Evolutionary conservation across 2,797 vertebrate genomes (phyloP).

Genomic region (Notolepis coatsorum): DNA sequence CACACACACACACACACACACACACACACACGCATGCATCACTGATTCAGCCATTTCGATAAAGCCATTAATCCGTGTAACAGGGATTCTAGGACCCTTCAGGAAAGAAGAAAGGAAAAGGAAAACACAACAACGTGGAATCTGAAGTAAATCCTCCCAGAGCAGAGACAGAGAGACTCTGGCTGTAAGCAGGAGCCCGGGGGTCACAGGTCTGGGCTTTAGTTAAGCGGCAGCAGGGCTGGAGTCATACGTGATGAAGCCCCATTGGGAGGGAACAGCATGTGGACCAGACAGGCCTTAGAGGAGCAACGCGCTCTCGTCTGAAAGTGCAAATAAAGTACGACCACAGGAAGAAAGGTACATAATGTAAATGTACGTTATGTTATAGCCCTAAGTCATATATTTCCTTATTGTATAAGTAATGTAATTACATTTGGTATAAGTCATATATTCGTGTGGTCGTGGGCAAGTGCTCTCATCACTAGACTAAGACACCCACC

Average conservation of each 20-base stretch:
- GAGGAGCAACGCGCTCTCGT: no score
- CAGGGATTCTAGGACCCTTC: conserved; percentile 83
- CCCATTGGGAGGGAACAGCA: conserved; percentile 35
- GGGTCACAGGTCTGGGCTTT: conserved; percentile 64
- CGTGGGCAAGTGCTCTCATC: no score
- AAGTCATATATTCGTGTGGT: no score
- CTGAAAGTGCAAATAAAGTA: no score
- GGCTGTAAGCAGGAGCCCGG: conserved; percentile 67
- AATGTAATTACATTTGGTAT: no score
- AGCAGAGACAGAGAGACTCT: conserved; percentile 70
- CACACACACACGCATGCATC: conserved; percentile 84
- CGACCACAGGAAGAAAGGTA: no score
- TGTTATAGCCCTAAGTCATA: no score
- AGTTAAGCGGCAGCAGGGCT: conserved; percentile 39
- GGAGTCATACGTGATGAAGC: conserved; percentile 47
- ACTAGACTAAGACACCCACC: no score
- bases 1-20: conserved; percentile 7
- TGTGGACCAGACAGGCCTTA: no score
- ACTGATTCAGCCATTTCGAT: conserved; percentile 85
- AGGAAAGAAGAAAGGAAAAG: conserved; percentile 66
- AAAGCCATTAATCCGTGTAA: conserved; percentile 85
- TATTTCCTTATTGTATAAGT: no score
- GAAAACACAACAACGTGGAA: conserved; percentile 61
- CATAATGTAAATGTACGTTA: no score
- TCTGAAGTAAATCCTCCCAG: conserved; percentile 80